Evolutionary conservation across 2,797 vertebrate genomes (phyloP).

Genomic region (Sebastes reedi): DNA sequence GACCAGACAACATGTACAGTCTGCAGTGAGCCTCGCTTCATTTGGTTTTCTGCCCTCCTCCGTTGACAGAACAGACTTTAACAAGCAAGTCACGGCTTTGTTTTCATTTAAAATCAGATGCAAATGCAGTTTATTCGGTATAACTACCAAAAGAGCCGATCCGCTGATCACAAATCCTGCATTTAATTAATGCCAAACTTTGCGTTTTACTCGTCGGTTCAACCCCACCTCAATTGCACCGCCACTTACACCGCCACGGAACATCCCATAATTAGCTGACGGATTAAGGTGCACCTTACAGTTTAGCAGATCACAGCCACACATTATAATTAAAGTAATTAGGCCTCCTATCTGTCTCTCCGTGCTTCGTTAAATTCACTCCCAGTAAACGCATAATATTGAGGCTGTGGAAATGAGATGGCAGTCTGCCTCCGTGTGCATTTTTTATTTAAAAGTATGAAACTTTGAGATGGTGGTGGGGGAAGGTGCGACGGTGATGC

Average conservation of each 20-base stretch:
- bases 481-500: background rate
- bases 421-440: background rate
- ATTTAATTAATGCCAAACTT: constrained; percentile 52
- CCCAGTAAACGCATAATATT: constrained; percentile 42
- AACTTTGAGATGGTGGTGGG: background rate
- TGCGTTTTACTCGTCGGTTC: constrained; percentile 24
- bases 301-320: constrained; percentile 75
- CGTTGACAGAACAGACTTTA: background rate
- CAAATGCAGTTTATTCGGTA: constrained; percentile 7
- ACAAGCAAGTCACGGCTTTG: constrained; percentile 3
- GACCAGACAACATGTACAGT: background rate
- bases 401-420: constrained; percentile 51
- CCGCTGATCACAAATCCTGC: constrained; percentile 22
- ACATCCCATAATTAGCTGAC: constrained; percentile 71
- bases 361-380: constrained; percentile 55
- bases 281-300: constrained; percentile 77
- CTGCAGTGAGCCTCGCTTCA: background rate
- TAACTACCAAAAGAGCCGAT: background rate
- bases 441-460: background rate
- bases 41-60: background rate
- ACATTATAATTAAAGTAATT: constrained; percentile 81
- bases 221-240: constrained; percentile 8
- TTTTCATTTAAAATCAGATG: constrained; percentile 17
- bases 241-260: constrained; percentile 12
- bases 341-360: constrained; percentile 56